Base-by-base conservation (phyloP, 2,113 vertebrate species). In the Toxotes jaculatrix region DNA sequence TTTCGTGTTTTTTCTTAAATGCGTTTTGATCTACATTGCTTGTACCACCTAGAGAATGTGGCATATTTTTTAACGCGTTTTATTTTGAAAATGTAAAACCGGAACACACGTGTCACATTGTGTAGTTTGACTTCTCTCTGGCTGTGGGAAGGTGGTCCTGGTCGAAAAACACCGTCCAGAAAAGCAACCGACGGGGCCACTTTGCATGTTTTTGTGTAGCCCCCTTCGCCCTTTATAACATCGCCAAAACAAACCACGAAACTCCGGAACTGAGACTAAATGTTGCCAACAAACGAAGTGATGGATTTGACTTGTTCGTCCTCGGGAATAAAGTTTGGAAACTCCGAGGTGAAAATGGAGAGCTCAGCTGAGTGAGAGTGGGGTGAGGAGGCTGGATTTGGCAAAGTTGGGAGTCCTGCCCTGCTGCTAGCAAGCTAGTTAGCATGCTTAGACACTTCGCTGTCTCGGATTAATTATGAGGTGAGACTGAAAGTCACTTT, bases 311-410 rank as follows among this genome's bases (percentile, higher is more conserved):
- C 40, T 23, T 51, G 73, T 83, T 77, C 70, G 72, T 71, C 45
- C 11, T 69, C 53, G 59, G 87, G 84, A 77, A 62, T 64, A 78
- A 91, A 92, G 89, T 93, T 91, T 66, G 67, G 82, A 91, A 88
- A 93, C 40, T 85, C 49, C 67, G 79, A 68, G 80, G 66, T 90
- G 91, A 93, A 95, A 95, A 93, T 91, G 94, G 92, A 94, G 95
- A 93, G 91, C 87, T 87, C 89, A 93, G 93, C 93, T 93, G 94
- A 92, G 93, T 87, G 91, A 93, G 88, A 93, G 92, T 92, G 94
- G 91, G 88, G 90, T 91, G 94, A 93, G 93, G 94, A 94, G 93
- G 92, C 90, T 91, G 94, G 92, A 47, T 88, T 89, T 95, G 90
- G 92, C 89, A 76, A 34, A 85, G 71, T 72, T 62, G 40, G 83